Conservation (phyloP, 2,888 invertebrate species). For the Cantharis rufa region DNA sequence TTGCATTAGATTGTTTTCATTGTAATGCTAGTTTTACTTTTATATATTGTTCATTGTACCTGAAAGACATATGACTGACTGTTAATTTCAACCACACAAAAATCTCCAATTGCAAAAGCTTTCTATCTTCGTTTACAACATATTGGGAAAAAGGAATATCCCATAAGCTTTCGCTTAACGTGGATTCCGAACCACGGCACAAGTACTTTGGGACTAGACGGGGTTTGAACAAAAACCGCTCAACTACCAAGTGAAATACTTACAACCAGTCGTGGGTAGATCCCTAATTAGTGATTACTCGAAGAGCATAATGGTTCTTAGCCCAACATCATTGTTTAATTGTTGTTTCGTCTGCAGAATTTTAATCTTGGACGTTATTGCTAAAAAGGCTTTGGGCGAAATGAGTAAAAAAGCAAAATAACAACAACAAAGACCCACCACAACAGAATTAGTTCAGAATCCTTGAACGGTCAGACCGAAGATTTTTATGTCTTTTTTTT, state of each 20-base stretch:
- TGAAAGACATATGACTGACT: conserved; percentile 14
- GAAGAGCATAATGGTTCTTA: not conserved
- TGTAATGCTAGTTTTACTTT: conserved; percentile 13
- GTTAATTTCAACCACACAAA: conserved; percentile 3
- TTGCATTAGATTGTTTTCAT: conserved; percentile 18
- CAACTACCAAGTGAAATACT: too few species aligned
- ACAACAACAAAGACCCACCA: conserved; percentile 6
- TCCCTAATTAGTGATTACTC: not conserved
- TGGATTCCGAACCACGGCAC: too few species aligned
- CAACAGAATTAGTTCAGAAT: conserved; percentile 14
- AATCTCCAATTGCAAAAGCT: too few species aligned
- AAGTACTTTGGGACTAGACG: too few species aligned
- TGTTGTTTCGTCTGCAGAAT: not conserved
- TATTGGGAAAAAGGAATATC: too few species aligned
- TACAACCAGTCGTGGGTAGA: not conserved
- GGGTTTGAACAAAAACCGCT: not conserved
- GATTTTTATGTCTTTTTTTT: not conserved
- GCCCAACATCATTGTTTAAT: not conserved
- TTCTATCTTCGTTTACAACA: too few species aligned
- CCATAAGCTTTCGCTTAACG: too few species aligned
- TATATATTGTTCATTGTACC: conserved; percentile 17
- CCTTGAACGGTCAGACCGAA: conserved; percentile 10
- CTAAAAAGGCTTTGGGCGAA: conserved; percentile 4
- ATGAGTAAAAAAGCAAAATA: conserved; percentile 17
- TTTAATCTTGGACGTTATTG: not conserved